phyloP scores from a whole-genome alignment of 2,797 vertebrate species.

The Diplodus puntazzo region DNA sequence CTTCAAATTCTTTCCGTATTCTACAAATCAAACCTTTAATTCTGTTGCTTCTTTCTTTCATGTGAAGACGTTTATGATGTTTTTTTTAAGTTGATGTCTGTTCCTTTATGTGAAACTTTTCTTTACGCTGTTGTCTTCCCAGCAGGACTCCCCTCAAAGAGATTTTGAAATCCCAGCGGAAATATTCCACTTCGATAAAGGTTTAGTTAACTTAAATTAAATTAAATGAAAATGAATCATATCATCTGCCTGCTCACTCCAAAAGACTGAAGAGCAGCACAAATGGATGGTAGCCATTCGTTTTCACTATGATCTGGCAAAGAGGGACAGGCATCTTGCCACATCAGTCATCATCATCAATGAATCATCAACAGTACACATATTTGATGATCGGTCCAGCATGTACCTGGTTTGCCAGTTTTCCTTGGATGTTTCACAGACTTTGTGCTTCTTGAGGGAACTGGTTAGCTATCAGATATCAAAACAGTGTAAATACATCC shows the following conservation, averaged over 20 bases:
- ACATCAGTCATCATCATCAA: background rate
- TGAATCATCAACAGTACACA: background rate
- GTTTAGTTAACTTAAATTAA: no score
- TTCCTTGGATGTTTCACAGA: background rate
- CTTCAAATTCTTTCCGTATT: no score
- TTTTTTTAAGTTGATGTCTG: no score
- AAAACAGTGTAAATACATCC: background rate
- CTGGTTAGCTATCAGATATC: background rate
- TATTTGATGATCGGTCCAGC: background rate
- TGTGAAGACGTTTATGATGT: no score
- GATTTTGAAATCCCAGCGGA: no score
- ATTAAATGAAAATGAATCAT: constrained; percentile 24
- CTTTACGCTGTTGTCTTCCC: no score
- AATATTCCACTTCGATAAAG: no score
- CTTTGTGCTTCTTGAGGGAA: background rate
- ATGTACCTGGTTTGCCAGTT: background rate
- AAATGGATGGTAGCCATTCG: constrained; percentile 3
- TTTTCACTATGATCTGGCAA: constrained; percentile 5
- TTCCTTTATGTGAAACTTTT: no score
- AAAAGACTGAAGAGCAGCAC: constrained; percentile 33
- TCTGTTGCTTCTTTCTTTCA: no score
- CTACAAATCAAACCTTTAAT: no score
- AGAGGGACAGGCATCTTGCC: background rate
- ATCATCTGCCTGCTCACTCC: constrained; percentile 6
- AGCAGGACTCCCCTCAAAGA: no score